Percentiles rank a stretch among this genome's conserved stretches.
These are phyloP conservation scores for Aradophagus sp. DNA, from an alignment of 1,140 invertebrate genomes.

Conservation along the genomic window DNA sequence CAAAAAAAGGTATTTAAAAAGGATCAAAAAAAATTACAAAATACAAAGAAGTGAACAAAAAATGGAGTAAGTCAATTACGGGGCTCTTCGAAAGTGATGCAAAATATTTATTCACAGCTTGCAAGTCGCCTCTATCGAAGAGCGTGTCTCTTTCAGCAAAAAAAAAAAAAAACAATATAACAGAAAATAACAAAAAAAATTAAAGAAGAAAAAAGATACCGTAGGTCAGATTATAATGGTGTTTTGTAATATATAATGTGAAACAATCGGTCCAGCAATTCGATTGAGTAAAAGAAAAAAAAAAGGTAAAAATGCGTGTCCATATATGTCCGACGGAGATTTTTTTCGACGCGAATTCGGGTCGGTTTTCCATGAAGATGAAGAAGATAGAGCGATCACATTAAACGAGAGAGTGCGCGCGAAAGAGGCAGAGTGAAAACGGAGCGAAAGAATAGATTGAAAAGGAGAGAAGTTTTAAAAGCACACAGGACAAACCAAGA, in stretches of 20 bases:
- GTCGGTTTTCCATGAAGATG: conserved; percentile 46
- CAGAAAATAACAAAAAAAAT: too few relatives aligned
- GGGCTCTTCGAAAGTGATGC: conserved; percentile 54
- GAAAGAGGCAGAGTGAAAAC: conserved; percentile 37
- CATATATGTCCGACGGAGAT: conserved; percentile 47
- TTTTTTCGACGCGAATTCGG: conserved; percentile 50
- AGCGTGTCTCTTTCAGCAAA: conserved; percentile 59
- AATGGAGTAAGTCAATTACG: conserved; percentile 57
- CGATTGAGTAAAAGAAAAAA: too few relatives aligned
- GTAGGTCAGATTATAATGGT: conserved; percentile 71
- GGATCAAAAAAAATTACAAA: conserved; percentile 38
- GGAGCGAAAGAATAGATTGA: neutral
- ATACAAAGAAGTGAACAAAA: conserved; percentile 36
- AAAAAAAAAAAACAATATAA: too few relatives aligned
- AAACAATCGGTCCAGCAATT: conserved; percentile 58
- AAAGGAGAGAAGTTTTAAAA: conserved; percentile 45
- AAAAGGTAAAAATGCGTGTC: conserved; percentile 51
- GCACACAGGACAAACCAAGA: conserved; percentile 17
- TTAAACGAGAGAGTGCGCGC: too few relatives aligned
- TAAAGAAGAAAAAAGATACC: too few relatives aligned
- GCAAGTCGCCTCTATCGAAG: conserved; percentile 54
- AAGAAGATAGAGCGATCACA: too few relatives aligned
- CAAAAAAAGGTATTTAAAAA: conserved; percentile 25
- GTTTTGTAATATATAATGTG: conserved; percentile 72
- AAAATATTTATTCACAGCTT: conserved; percentile 56